These are phyloP conservation scores for Euplexia lucipara DNA, from an alignment of 2,888 invertebrate genomes.

Conservation along the genomic window DNA sequence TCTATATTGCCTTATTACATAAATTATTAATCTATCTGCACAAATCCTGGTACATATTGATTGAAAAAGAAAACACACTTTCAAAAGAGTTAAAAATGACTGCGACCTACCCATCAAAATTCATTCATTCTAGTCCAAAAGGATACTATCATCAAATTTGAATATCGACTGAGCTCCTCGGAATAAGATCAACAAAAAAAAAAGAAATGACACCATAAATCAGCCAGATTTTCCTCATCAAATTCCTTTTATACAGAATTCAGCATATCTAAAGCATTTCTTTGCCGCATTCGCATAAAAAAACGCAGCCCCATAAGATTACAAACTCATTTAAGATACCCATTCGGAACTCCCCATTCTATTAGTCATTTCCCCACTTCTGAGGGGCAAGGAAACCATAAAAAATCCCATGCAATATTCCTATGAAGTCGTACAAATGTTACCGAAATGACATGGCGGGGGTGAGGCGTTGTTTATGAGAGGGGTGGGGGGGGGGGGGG, in stretches of 20 bases:
- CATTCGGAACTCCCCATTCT: slow-evolving; percentile 61
- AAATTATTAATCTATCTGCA: too few species aligned
- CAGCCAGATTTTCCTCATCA: slow-evolving; percentile 26
- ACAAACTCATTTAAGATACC: slow-evolving; percentile 61
- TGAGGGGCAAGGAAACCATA: slow-evolving; percentile 69
- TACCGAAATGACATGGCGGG: slow-evolving; percentile 64
- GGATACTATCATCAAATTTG: slow-evolving; percentile 21
- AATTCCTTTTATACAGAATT: slow-evolving; percentile 13
- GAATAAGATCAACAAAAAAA: slow-evolving; percentile 29
- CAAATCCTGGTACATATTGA: too few species aligned
- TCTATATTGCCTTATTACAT: too few species aligned
- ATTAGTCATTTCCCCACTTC: slow-evolving; percentile 65
- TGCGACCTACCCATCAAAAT: too few species aligned
- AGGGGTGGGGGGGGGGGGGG: neutral
- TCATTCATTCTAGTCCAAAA: neutral
- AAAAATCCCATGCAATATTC: slow-evolving; percentile 70
- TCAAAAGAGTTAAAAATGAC: too few species aligned
- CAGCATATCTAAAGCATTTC: slow-evolving; percentile 22
- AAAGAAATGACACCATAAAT: slow-evolving; percentile 22
- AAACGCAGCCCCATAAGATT: slow-evolving; percentile 53
- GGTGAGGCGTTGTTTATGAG: slow-evolving; percentile 28
- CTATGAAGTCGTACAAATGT: slow-evolving; percentile 67
- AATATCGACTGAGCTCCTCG: slow-evolving; percentile 15
- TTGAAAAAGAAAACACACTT: too few species aligned
- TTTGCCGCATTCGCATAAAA: slow-evolving; percentile 25